Conservation (phyloP, 2,797 vertebrate species). For the Lepilemur ruficaudatus region DNA sequence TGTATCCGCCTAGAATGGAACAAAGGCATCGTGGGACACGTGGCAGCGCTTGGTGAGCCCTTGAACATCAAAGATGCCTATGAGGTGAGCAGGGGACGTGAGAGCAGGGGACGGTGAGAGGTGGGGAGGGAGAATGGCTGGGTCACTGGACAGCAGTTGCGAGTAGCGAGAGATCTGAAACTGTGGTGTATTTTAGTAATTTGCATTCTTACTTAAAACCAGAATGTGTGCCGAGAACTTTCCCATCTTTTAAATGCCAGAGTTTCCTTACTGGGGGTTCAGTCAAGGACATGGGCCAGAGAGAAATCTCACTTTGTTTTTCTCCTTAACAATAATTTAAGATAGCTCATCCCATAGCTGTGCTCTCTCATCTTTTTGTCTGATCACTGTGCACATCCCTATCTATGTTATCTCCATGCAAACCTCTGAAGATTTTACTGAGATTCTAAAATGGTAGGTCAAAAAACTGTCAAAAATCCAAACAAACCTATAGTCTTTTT, state of each 20-base stretch:
- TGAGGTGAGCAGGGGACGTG: constrained; percentile 87
- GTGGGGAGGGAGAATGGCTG: neutral
- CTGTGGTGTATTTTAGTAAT: too few relatives aligned
- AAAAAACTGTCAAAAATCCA: neutral
- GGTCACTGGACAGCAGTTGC: accelerated
- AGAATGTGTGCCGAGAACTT: neutral
- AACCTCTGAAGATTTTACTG: neutral
- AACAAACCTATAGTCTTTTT: neutral
- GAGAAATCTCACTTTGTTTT: neutral
- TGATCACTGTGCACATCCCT: neutral
- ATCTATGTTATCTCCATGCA: accelerated
- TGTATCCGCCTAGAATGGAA: constrained; percentile 97
- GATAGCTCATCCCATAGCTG: neutral
- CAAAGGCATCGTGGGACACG: constrained; percentile 97
- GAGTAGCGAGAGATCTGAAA: neutral
- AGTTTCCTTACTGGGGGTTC: neutral
- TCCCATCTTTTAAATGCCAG: neutral
- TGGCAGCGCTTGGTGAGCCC: constrained; percentile 93
- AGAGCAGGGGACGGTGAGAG: too few relatives aligned
- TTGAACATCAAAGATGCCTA: constrained; percentile 98
- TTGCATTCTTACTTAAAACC: neutral
- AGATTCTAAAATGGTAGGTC: neutral
- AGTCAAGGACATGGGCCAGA: neutral
- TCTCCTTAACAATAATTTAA: neutral
- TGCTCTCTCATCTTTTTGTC: neutral